Conservation (phyloP, 2,797 vertebrate genomes). For the Meriones psammophilus region DNA sequence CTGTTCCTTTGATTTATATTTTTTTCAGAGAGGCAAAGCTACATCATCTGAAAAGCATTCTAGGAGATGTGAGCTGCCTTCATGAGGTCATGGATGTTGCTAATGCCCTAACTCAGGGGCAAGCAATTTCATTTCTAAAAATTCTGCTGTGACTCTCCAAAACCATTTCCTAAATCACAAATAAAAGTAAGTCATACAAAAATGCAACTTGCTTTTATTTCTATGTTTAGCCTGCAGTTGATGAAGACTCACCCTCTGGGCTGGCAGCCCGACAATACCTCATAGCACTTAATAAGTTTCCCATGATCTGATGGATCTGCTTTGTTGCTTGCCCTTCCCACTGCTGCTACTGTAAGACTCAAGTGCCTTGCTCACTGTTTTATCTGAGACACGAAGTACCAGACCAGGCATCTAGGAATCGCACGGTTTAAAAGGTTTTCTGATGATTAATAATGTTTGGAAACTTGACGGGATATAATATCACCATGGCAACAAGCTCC, state of each 20-base stretch:
- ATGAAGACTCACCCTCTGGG: constrained; percentile 70
- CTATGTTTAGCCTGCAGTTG: constrained; percentile 73
- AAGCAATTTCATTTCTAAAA: constrained; percentile 54
- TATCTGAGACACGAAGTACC: neutral
- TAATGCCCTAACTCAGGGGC: neutral
- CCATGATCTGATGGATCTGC: constrained; percentile 25
- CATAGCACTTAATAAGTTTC: constrained; percentile 64
- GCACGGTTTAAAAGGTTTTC: neutral
- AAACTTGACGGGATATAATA: neutral
- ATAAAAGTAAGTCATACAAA: constrained; percentile 58
- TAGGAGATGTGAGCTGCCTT: neutral
- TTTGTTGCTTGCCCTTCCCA: constrained; percentile 56
- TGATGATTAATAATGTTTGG: neutral
- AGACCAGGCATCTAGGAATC: neutral
- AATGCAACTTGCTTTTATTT: constrained; percentile 61
- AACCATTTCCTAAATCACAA: constrained; percentile 61
- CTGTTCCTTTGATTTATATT: constrained; percentile 1
- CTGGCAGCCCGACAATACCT: constrained; percentile 64
- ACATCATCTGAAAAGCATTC: constrained; percentile 60
- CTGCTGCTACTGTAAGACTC: constrained; percentile 59
- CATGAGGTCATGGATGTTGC: constrained; percentile 58
- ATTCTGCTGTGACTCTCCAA: constrained; percentile 33
- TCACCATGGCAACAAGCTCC: neutral
- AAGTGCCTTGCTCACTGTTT: neutral
- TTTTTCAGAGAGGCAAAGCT: neutral